Evolutionary conservation across 2,113 vertebrate species (phyloP).

Genomic region (Serinus canaria): DNA sequence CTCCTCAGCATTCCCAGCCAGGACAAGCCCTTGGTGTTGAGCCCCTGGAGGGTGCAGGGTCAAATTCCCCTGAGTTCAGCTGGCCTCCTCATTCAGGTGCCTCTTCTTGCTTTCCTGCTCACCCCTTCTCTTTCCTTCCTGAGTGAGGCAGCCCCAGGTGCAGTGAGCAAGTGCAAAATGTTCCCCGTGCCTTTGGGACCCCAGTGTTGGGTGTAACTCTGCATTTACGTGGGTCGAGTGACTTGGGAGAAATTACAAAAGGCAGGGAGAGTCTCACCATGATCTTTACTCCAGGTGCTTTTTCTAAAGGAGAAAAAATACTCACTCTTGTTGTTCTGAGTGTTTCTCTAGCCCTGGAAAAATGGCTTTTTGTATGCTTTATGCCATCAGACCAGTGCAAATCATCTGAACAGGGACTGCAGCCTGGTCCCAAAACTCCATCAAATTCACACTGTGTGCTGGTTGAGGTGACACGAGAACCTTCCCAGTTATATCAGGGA

Average conservation of each 20-base stretch:
- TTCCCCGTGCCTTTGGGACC: neutral
- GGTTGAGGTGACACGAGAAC: accelerated
- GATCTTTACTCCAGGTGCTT: neutral
- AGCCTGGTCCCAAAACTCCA: neutral
- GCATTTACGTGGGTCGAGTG: neutral
- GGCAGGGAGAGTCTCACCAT: accelerated
- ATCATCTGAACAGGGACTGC: neutral
- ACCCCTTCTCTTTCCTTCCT: neutral
- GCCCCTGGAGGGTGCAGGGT: neutral
- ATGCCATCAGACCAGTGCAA: neutral
- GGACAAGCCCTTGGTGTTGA: neutral
- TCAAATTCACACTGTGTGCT: neutral
- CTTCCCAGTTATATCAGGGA: neutral
- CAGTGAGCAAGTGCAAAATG: neutral
- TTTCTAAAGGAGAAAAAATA: neutral
- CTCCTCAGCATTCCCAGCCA: neutral
- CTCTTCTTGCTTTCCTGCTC: neutral
- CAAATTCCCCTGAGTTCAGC: neutral
- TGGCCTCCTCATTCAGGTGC: neutral
- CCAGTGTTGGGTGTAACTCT: too few species aligned
- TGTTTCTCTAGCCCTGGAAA: neutral
- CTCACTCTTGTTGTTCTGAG: neutral
- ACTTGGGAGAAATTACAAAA: neutral
- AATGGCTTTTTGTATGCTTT: neutral
- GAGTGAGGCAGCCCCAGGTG: too few species aligned